A percentile compares a stretch with the other conserved stretches of the same genome.
These are phyloP conservation scores for Centrocercus urophasianus DNA, from an alignment of 2,113 vertebrate genomes.

Conservation along the genomic window DNA sequence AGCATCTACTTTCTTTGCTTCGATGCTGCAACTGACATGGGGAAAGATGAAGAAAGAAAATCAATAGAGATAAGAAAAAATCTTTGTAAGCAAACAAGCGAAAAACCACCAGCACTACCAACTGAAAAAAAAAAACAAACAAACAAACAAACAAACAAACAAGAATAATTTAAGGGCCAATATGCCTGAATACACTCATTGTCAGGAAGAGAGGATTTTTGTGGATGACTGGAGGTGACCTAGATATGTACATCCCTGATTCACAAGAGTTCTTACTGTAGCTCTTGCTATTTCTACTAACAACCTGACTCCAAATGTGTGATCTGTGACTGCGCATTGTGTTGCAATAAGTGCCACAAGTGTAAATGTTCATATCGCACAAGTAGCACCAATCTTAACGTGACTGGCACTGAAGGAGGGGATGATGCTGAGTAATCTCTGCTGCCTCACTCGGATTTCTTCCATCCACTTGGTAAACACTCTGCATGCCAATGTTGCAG, in stretches of 20 bases:
- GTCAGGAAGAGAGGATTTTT: background rate
- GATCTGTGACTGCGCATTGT: accelerated
- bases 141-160: background rate
- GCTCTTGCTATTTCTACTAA: background rate
- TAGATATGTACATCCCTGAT: background rate
- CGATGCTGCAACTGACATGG: background rate
- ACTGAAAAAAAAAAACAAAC: background rate
- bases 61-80: background rate
- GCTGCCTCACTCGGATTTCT: conserved; percentile 1
- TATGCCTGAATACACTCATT: background rate
- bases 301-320: background rate
- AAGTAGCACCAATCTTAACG: background rate
- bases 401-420: background rate
- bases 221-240: conserved; percentile 38
- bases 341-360: background rate
- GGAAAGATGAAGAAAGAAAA: background rate
- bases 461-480: conserved; percentile 7
- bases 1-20: background rate
- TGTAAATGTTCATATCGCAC: background rate
- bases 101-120: background rate
- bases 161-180: background rate
- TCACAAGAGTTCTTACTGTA: background rate
- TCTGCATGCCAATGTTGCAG: conserved; percentile 22
- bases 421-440: conserved; percentile 23
- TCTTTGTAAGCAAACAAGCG: background rate